Percentiles rank a stretch among this genome's conserved stretches.
Evolutionary conservation across 2,797 vertebrate species (phyloP).

Genomic region (Molossus molossus): DNA sequence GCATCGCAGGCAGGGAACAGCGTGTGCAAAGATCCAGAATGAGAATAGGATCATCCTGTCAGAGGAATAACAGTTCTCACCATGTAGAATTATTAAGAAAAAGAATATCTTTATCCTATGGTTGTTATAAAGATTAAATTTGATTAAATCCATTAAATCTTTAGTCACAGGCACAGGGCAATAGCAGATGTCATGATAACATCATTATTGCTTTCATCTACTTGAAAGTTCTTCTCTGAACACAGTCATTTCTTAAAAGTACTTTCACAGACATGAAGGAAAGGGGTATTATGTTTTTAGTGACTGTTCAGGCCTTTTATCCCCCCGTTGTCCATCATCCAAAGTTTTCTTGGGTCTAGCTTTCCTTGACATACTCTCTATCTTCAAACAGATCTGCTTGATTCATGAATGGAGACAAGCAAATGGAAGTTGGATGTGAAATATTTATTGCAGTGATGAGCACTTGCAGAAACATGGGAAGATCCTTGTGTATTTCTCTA

Average conservation of each 20-base stretch:
- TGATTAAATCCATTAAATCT: conserved; percentile 34
- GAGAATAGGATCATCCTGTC: not conserved
- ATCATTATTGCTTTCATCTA: conserved; percentile 44
- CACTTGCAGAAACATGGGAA: conserved; percentile 33
- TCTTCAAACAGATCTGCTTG: conserved; percentile 40
- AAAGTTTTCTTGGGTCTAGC: not conserved
- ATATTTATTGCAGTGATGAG: conserved; percentile 67
- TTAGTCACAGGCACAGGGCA: not conserved
- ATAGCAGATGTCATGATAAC: not conserved
- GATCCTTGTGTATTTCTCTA: conserved; percentile 30
- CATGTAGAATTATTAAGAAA: not conserved
- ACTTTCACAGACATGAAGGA: conserved; percentile 41
- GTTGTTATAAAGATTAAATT: not conserved
- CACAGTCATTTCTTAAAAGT: conserved; percentile 38
- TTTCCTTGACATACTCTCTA: conserved; percentile 4
- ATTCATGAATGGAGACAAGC: conserved; percentile 47
- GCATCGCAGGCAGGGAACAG: not conserved
- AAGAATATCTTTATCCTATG: not conserved
- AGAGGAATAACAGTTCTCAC: not conserved
- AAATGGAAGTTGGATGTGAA: conserved; percentile 42
- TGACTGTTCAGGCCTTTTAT: not conserved
- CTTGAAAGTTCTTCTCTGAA: conserved; percentile 47
- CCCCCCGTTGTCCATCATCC: not conserved
- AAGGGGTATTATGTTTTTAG: conserved; percentile 52
- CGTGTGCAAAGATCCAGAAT: not conserved